Percentiles rank a stretch among this genome's conserved stretches.
Conservation (phyloP, 2,888 invertebrate species). For the Sisyra terminalis region DNA sequence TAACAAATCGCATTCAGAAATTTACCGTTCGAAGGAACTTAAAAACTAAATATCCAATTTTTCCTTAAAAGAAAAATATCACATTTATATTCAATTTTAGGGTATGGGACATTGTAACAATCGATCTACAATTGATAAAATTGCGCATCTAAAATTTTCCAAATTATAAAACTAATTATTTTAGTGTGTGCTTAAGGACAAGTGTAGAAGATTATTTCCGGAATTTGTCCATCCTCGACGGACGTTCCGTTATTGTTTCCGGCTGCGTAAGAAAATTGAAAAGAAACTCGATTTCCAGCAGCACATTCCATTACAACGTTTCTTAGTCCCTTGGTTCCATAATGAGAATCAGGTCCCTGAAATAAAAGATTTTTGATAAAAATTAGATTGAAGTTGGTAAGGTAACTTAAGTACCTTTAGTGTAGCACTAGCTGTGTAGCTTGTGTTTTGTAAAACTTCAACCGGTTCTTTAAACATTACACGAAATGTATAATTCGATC, state of each 20-base stretch:
- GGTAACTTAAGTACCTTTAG: slow-evolving; percentile 53
- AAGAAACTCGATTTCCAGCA: slow-evolving; percentile 58
- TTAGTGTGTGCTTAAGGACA: slow-evolving; percentile 17
- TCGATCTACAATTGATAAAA: no score
- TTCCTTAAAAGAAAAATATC: no score
- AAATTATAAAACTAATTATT: no score
- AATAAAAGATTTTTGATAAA: no score
- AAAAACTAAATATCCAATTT: no score
- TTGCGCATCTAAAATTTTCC: no score
- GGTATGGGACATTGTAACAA: no score
- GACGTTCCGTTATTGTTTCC: slow-evolving; percentile 77
- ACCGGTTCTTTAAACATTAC: slow-evolving; percentile 74
- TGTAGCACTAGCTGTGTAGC: slow-evolving; percentile 66
- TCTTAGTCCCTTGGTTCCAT: slow-evolving; percentile 65
- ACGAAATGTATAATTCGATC: slow-evolving; percentile 57
- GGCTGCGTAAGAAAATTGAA: slow-evolving; percentile 71
- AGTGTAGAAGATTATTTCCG: slow-evolving; percentile 69
- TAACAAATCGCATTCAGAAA: no score
- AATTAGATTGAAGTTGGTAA: no score
- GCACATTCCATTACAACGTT: slow-evolving; percentile 59
- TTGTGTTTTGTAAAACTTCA: slow-evolving; percentile 59
- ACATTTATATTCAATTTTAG: no score
- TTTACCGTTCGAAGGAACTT: no score
- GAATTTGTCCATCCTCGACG: slow-evolving; percentile 76
- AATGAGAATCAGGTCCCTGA: slow-evolving; percentile 75